Percentiles rank a stretch among this genome's conserved stretches.
Evolutionary conservation across 1,140 invertebrate species (phyloP).

Genomic region (Galleria mellonella): DNA sequence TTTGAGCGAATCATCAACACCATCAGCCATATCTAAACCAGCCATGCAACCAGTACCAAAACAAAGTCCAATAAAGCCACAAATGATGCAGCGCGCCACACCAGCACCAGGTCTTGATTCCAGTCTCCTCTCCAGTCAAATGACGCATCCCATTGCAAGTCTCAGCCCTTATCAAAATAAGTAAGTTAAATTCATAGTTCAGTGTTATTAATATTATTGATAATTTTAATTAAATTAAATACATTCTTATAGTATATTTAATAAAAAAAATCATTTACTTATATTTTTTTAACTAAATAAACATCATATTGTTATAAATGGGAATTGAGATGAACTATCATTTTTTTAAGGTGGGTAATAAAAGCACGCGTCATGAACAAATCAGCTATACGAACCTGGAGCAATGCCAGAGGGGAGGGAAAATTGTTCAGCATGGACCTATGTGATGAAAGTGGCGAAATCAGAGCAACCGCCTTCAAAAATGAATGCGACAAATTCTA

Average conservation of each 20-base stretch:
- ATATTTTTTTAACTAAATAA: no score
- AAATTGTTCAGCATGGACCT: constrained; percentile 96
- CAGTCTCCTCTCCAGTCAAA: constrained; percentile 55
- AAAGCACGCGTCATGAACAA: constrained; percentile 93
- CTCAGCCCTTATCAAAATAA: constrained; percentile 94
- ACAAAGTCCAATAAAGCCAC: constrained; percentile 18
- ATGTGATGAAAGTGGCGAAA: constrained; percentile 95
- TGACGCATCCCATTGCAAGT: constrained; percentile 83
- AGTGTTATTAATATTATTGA: not conserved
- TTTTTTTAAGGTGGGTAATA: constrained; percentile 87
- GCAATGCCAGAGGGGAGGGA: constrained; percentile 93
- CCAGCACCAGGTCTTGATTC: constrained; percentile 24
- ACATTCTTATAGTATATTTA: not conserved
- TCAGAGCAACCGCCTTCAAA: constrained; percentile 95
- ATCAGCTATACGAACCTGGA: constrained; percentile 88
- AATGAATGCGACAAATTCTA: constrained; percentile 93
- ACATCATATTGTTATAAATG: no score
- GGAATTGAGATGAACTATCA: not conserved
- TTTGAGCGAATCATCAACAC: constrained; percentile 63
- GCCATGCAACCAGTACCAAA: constrained; percentile 24
- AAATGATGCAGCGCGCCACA: constrained; percentile 22
- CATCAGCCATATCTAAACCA: constrained; percentile 24
- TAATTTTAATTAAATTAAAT: not conserved
- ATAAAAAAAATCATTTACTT: no score
- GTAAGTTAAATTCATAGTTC: constrained; percentile 54